Conservation (phyloP, 2,888 invertebrate genomes). For the Caenorhabditis uteleia region DNA sequence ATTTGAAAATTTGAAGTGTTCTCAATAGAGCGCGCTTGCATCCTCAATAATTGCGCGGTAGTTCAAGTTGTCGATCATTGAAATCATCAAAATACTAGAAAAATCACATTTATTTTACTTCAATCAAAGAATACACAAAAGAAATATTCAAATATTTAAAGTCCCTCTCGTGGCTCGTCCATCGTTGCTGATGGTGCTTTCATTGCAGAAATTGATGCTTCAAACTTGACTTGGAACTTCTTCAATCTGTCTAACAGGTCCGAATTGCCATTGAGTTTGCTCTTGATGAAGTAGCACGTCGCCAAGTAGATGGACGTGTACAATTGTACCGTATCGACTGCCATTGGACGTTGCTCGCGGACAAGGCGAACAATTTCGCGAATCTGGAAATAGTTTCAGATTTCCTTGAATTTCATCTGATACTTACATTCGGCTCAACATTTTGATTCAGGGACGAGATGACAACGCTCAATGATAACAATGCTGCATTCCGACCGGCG, state of each 20-base stretch:
- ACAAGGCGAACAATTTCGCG: conserved; percentile 21
- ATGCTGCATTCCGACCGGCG: conserved; percentile 24
- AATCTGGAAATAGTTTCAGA: conserved; percentile 11
- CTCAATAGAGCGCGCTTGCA: no score
- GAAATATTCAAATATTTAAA: no score
- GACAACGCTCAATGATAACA: conserved; percentile 18
- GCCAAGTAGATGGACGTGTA: conserved; percentile 26
- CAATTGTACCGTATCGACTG: conserved; percentile 19
- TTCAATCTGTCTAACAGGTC: background rate
- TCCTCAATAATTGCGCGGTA: no score
- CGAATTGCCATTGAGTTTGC: conserved; percentile 2
- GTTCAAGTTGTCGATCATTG: no score
- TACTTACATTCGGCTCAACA: conserved; percentile 25
- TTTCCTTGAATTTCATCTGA: background rate
- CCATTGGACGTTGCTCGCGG: conserved; percentile 34
- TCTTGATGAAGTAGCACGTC: conserved; percentile 25
- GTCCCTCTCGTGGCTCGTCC: no score
- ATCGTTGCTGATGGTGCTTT: no score
- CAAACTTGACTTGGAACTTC: conserved; percentile 2
- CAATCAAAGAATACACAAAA: no score
- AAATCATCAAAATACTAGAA: no score
- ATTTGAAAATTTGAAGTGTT: no score
- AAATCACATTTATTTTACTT: no score
- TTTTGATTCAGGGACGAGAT: conserved; percentile 15
- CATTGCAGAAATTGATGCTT: background rate